These are phyloP conservation scores for Nibea albiflora DNA, from an alignment of 2,113 vertebrate genomes.

Conservation along the genomic window DNA sequence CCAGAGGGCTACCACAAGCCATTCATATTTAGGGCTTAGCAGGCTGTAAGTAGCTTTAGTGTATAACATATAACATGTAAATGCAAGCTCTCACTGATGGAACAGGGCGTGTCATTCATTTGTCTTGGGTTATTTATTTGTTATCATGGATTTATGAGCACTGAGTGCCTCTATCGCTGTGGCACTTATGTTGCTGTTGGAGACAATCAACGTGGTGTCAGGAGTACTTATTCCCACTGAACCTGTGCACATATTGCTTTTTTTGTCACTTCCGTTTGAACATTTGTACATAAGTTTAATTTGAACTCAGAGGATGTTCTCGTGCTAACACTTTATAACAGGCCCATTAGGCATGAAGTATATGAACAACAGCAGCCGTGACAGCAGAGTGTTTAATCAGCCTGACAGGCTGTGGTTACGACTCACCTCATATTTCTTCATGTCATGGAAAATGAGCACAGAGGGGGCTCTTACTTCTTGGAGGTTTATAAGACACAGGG, in stretches of 20 bases:
- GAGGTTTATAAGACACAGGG: not conserved
- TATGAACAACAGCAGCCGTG: not conserved
- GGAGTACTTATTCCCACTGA: not conserved
- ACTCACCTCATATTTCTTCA: conserved; percentile 8
- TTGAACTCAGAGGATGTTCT: not conserved
- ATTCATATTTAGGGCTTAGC: no score
- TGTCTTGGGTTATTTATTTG: no score
- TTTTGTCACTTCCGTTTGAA: not conserved
- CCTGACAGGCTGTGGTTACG: not conserved
- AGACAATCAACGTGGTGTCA: not conserved
- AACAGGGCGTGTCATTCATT: no score
- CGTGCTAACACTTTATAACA: not conserved
- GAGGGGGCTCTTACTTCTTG: not conserved
- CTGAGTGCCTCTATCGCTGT: not conserved
- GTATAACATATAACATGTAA: no score
- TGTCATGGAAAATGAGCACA: not conserved
- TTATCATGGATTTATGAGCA: not conserved
- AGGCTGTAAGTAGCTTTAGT: no score
- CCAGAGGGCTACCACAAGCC: no score
- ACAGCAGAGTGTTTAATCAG: not conserved
- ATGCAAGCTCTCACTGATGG: no score
- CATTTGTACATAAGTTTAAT: not conserved
- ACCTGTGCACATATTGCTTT: not conserved
- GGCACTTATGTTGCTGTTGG: not conserved
- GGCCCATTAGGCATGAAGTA: not conserved